Percentiles rank a stretch among this genome's conserved stretches.
These are phyloP conservation scores for Hozukius guyotensis DNA, from an alignment of 2,797 vertebrate species.

Conservation along the genomic window DNA sequence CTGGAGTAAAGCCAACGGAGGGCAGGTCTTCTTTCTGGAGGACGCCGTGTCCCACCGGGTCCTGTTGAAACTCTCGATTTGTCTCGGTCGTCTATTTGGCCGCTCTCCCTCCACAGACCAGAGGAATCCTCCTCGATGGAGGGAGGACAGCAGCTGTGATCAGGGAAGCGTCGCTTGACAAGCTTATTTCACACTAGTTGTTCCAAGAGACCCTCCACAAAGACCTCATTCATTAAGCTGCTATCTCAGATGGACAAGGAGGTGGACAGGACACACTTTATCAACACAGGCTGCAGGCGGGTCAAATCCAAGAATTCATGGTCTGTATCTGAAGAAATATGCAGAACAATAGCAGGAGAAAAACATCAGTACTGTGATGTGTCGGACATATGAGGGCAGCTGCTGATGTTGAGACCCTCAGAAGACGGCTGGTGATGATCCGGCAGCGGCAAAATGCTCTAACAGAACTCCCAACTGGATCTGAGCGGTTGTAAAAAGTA, in stretches of 20 bases:
- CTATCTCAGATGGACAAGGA: slow-evolving; percentile 1
- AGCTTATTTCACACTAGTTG: slow-evolving; percentile 25
- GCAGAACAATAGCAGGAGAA: not conserved
- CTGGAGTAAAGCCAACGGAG: not conserved
- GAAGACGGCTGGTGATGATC: not conserved
- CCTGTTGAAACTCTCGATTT: slow-evolving; percentile 37
- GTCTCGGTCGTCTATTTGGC: slow-evolving; percentile 1
- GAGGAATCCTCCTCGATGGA: slow-evolving; percentile 32
- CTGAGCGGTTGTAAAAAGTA: slow-evolving; percentile 24
- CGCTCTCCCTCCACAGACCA: slow-evolving; percentile 5
- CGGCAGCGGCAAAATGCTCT: not conserved
- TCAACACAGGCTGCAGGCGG: not conserved
- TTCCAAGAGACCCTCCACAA: slow-evolving; percentile 41
- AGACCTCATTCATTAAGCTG: slow-evolving; percentile 33
- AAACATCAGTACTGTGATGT: not conserved
- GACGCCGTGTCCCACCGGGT: not conserved
- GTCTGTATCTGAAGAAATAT: not conserved
- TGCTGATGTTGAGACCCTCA: not conserved
- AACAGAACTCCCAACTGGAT: slow-evolving; percentile 7
- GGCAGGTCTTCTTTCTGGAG: not conserved
- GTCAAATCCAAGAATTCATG: not conserved
- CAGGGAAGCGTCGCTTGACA: slow-evolving; percentile 10
- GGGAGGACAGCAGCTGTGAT: slow-evolving; percentile 47
- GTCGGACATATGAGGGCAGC: not conserved
- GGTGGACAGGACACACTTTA: not conserved